These are phyloP conservation scores for Synanthedon formicaeformis DNA, from an alignment of 2,888 invertebrate species.

Conservation along the genomic window DNA sequence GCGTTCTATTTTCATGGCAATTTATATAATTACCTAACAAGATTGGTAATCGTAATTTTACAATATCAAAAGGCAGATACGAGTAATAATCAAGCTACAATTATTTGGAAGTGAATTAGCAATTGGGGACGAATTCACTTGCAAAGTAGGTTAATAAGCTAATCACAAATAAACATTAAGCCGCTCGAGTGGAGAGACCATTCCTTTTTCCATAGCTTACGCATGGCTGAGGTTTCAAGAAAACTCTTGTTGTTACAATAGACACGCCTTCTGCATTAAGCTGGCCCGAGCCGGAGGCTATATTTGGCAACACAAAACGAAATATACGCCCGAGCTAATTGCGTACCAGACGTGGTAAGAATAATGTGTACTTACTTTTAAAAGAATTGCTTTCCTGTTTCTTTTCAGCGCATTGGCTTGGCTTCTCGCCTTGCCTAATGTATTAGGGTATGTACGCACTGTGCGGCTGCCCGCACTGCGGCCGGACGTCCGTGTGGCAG, in stretches of 20 bases:
- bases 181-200: background rate
- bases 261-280: conserved; percentile 43
- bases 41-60: too few species aligned
- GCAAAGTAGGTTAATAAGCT: background rate
- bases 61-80: too few species aligned
- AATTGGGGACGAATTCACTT: too few species aligned
- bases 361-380: conserved; percentile 23
- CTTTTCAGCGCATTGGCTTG: too few species aligned
- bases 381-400: conserved; percentile 17
- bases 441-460: too few species aligned
- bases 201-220: conserved; percentile 5
- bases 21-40: too few species aligned
- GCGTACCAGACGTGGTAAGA: conserved; percentile 38
- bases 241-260: conserved; percentile 35
- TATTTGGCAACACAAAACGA: conserved; percentile 30
- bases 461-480: too few species aligned
- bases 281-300: conserved; percentile 23
- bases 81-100: too few species aligned
- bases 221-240: conserved; percentile 14
- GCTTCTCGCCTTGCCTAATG: too few species aligned
- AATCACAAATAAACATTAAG: background rate
- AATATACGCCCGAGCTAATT: conserved; percentile 33
- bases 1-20: too few species aligned
- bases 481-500: too few species aligned
- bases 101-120: too few species aligned